Evolutionary conservation across 2,113 vertebrate species (phyloP).

Genomic region (Prunella himalayana): DNA sequence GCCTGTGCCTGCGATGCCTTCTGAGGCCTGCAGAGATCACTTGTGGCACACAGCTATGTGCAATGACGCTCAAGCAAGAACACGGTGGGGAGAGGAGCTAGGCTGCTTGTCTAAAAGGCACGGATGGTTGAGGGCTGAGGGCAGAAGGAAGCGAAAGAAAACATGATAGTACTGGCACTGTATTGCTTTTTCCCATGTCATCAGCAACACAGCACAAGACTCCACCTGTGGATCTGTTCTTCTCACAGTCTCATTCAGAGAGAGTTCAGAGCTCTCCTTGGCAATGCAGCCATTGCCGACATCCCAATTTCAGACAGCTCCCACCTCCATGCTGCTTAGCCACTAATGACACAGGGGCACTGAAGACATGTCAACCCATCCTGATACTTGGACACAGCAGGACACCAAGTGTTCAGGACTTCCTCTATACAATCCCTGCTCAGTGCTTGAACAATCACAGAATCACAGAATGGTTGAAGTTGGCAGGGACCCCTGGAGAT

Average conservation of each 20-base stretch:
- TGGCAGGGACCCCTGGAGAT: background rate
- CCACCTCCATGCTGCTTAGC: background rate
- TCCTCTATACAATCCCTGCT: background rate
- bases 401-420: background rate
- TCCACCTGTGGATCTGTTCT: background rate
- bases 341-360: background rate
- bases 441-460: background rate
- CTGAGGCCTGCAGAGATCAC: background rate
- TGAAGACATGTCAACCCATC: background rate
- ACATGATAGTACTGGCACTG: background rate
- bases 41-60: background rate
- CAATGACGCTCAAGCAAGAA: background rate
- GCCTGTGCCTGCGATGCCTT: background rate
- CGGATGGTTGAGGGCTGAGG: rapidly evolving
- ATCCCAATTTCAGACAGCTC: background rate
- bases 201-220: background rate
- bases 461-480: background rate
- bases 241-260: background rate
- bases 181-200: background rate
- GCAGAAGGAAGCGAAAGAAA: background rate
- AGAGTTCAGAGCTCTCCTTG: background rate
- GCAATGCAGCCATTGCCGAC: background rate
- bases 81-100: background rate
- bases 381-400: background rate
- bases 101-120: background rate